These are phyloP conservation scores for Drosophila monieri DNA, from an alignment of 2,888 invertebrate species.

Conservation along the genomic window DNA sequence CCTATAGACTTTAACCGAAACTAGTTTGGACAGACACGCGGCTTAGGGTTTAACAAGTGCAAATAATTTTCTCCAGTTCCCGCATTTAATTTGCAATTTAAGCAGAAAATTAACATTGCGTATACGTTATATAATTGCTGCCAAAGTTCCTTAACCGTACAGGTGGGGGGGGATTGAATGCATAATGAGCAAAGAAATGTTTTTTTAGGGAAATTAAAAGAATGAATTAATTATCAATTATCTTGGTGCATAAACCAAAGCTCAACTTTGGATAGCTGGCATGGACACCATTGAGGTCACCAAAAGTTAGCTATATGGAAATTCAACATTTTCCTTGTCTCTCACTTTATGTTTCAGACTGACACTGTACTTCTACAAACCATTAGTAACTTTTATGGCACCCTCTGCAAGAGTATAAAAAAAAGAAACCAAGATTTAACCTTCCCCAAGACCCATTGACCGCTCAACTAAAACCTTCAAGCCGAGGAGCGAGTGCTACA, in stretches of 20 bases:
- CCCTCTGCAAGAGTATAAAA: conserved; percentile 11
- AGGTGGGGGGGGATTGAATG: no score
- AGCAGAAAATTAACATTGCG: conserved; percentile 11
- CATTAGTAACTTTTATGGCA: conserved; percentile 2
- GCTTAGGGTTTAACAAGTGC: neutral
- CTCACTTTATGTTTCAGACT: no score
- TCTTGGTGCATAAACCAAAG: neutral
- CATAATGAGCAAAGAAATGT: neutral
- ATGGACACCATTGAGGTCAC: no score
- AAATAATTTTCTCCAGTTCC: conserved; percentile 7
- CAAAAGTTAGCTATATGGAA: no score
- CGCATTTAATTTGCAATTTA: conserved; percentile 25
- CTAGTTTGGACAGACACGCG: neutral
- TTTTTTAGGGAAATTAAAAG: neutral
- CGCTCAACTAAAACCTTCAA: conserved; percentile 58
- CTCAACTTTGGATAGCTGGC: neutral
- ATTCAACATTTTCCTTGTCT: no score
- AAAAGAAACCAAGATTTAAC: conserved; percentile 22
- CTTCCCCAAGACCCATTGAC: conserved; percentile 43
- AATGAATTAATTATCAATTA: neutral
- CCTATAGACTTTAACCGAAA: conserved; percentile 11
- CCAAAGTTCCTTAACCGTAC: conserved; percentile 28
- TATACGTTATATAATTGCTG: conserved; percentile 10
- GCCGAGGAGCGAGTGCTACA: conserved; percentile 15
- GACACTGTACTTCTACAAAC: neutral